A percentile compares a stretch with the other conserved stretches of the same genome.
phyloP scores from a whole-genome alignment of 1,140 invertebrate species.

The Calosoma granatense region DNA sequence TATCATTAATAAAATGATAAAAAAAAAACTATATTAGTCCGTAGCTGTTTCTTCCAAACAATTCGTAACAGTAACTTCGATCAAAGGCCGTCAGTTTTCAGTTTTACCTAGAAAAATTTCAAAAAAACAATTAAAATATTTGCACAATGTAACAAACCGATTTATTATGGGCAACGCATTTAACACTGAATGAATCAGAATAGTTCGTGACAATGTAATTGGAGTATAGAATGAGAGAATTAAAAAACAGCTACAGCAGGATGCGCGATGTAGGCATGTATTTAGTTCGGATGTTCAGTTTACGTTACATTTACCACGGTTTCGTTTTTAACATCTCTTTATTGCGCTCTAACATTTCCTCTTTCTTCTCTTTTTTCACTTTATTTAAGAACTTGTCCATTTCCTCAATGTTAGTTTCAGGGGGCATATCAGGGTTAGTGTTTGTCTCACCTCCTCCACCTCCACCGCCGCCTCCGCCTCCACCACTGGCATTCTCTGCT shows the following conservation, averaged over 20 bases:
- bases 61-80: background rate
- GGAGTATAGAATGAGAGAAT: background rate
- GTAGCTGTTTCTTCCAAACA: constrained; percentile 6
- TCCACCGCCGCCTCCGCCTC: constrained; percentile 32
- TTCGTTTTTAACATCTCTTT: constrained; percentile 35
- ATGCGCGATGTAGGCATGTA: background rate
- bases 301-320: constrained; percentile 14
- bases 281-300: too few relatives aligned
- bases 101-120: constrained; percentile 8
- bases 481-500: constrained; percentile 33
- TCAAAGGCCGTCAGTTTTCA: constrained; percentile 6
- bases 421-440: constrained; percentile 22
- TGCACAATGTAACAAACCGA: background rate
- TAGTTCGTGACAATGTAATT: too few relatives aligned
- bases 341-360: constrained; percentile 38
- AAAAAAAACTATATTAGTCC: background rate
- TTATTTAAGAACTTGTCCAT: constrained; percentile 41
- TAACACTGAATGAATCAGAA: too few relatives aligned
- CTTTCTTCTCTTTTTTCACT: constrained; percentile 40
- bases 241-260: constrained; percentile 1
- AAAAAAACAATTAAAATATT: constrained; percentile 5
- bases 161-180: constrained; percentile 4
- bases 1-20: background rate
- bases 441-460: constrained; percentile 19
- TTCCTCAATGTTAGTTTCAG: constrained; percentile 35